Percentiles rank a stretch among this genome's conserved stretches.
phyloP scores from a whole-genome alignment of 2,113 vertebrate genomes.

The Anser brachyrhynchus region DNA sequence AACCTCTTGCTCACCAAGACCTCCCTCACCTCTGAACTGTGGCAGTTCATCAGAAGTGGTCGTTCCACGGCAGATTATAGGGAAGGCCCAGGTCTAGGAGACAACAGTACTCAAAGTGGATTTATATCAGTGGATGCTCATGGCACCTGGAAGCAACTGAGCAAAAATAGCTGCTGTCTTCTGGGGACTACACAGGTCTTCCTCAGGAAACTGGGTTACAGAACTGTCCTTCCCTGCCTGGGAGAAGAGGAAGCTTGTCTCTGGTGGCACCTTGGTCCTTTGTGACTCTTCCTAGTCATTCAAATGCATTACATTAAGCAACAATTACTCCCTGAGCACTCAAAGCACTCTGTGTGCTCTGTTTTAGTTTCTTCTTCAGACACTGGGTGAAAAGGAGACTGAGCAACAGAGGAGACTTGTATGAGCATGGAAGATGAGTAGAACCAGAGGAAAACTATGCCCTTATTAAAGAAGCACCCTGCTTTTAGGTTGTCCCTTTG shows the following conservation, averaged over 20 bases:
- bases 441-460: background rate
- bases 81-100: background rate
- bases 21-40: background rate
- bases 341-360: background rate
- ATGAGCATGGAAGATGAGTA: background rate
- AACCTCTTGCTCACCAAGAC: background rate
- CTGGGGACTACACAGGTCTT: background rate
- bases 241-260: background rate
- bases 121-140: background rate
- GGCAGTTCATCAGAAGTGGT: background rate
- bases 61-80: background rate
- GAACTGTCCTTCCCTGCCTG: background rate
- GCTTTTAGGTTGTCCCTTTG: background rate
- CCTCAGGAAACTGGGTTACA: background rate
- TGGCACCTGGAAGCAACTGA: background rate
- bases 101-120: background rate
- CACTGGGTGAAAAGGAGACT: background rate
- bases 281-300: background rate
- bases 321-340: background rate
- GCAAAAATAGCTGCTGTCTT: background rate
- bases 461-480: background rate
- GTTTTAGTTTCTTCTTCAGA: constrained; percentile 26
- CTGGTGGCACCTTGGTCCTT: background rate
- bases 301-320: background rate
- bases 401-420: background rate